Percentiles rank a stretch among this genome's conserved stretches.
These are phyloP conservation scores for Chionoecetes opilio DNA, from an alignment of 1,140 invertebrate genomes.

Conservation along the genomic window DNA sequence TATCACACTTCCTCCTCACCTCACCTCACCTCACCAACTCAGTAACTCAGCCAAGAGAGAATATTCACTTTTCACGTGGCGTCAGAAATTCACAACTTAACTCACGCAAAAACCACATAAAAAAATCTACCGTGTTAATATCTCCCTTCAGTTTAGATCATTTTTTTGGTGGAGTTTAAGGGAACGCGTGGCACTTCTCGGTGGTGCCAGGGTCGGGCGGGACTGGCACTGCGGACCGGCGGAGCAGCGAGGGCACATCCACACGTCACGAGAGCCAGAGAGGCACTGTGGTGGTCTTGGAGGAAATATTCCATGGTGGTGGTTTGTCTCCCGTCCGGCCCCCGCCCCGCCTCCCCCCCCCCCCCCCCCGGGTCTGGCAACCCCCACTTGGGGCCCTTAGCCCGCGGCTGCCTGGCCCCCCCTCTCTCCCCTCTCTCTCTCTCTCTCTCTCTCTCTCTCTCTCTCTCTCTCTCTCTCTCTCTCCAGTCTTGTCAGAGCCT, in stretches of 20 bases:
- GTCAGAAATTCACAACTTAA: neutral
- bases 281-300: slow-evolving; percentile 24
- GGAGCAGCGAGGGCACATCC: neutral
- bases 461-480: slow-evolving; percentile 27
- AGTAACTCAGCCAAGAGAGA: neutral
- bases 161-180: no score
- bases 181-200: neutral
- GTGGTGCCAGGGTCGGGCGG: neutral
- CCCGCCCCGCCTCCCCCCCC: neutral
- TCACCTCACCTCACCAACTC: neutral
- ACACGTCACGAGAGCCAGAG: slow-evolving; percentile 24
- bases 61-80: neutral
- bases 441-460: slow-evolving; percentile 27
- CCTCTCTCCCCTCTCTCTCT: no score
- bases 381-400: slow-evolving; percentile 11
- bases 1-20: neutral
- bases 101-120: neutral
- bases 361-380: neutral
- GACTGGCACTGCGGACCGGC: neutral
- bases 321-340: no score
- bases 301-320: no score
- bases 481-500: no score
- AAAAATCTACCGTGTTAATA: neutral
- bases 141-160: neutral
- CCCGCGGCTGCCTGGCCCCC: no score